These are phyloP conservation scores for Pseudomyrmex dendroicus DNA, from an alignment of 1,140 invertebrate genomes.

Conservation along the genomic window DNA sequence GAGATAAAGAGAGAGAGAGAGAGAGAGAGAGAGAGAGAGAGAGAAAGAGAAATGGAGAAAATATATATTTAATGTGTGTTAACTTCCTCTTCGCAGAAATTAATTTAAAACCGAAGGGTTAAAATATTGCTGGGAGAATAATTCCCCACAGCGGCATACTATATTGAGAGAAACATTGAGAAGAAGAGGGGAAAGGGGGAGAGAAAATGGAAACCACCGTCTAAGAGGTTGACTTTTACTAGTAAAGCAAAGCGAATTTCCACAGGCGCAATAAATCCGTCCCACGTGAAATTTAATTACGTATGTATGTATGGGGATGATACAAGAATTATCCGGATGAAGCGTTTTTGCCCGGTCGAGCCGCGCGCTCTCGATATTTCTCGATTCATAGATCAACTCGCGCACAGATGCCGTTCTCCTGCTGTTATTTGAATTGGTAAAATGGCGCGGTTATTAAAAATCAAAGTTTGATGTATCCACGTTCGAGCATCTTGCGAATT, in stretches of 20 bases:
- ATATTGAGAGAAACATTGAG: slow-evolving; percentile 24
- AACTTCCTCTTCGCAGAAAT: background rate
- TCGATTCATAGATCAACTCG: slow-evolving; percentile 73
- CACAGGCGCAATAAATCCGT: slow-evolving; percentile 72
- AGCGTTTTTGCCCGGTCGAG: slow-evolving; percentile 53
- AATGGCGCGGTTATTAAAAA: slow-evolving; percentile 78
- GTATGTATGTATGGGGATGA: slow-evolving; percentile 31
- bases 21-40: too few species aligned
- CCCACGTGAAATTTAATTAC: slow-evolving; percentile 70
- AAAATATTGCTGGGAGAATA: background rate
- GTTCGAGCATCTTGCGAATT: slow-evolving; percentile 43
- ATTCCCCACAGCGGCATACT: slow-evolving; percentile 4
- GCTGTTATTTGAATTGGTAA: slow-evolving; percentile 79
- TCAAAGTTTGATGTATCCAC: slow-evolving; percentile 36
- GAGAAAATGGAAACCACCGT: background rate
- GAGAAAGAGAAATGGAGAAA: background rate
- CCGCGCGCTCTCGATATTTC: slow-evolving; percentile 50
- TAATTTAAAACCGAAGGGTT: background rate
- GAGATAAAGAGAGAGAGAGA: too few species aligned
- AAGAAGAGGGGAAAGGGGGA: background rate
- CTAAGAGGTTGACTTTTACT: slow-evolving; percentile 62
- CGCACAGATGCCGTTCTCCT: slow-evolving; percentile 73
- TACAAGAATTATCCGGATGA: slow-evolving; percentile 72
- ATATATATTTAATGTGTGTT: background rate
- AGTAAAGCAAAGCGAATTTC: slow-evolving; percentile 62